Evolutionary conservation across 2,113 vertebrate genomes (phyloP).

Genomic region (Bagarius yarrelli): DNA sequence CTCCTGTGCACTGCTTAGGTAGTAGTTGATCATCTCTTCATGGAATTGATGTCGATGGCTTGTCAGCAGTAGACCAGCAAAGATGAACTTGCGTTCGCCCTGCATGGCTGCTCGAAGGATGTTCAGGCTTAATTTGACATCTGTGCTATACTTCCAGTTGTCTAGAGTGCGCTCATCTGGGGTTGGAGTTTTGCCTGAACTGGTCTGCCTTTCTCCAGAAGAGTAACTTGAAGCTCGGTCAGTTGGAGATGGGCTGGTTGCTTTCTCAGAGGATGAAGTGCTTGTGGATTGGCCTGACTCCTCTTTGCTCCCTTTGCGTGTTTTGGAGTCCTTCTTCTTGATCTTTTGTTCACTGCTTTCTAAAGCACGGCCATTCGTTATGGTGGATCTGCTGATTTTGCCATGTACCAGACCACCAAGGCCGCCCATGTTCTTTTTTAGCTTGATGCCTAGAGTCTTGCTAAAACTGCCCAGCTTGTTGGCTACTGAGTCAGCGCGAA

Average conservation of each 20-base stretch:
- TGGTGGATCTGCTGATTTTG: conserved; percentile 88
- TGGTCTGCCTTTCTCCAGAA: conserved; percentile 66
- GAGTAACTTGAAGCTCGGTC: conserved; percentile 78
- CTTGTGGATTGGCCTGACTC: conserved; percentile 84
- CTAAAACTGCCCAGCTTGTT: conserved; percentile 98
- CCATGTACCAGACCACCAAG: conserved; percentile 93
- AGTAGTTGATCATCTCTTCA: conserved; percentile 98
- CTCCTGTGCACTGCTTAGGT: conserved; percentile 93
- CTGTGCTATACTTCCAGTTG: conserved; percentile 96
- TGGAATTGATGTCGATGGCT: conserved; percentile 98
- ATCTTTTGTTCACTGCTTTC: conserved; percentile 50
- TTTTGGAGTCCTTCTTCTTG: conserved; percentile 72
- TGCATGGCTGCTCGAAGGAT: conserved; percentile 98
- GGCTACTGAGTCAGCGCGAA: conserved; percentile 90
- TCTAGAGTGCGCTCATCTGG: conserved; percentile 80
- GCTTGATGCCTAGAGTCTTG: conserved; percentile 94
- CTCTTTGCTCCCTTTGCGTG: conserved; percentile 83
- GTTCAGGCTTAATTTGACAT: conserved; percentile 97
- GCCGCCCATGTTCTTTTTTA: conserved; percentile 98
- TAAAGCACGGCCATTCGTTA: conserved; percentile 61
- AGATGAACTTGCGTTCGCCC: conserved; percentile 97
- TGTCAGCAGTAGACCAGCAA: conserved; percentile 92
- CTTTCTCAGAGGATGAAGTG: conserved; percentile 92
- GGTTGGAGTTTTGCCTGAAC: conserved; percentile 65
- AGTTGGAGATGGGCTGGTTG: conserved; percentile 87